Conservation (phyloP, 2,113 vertebrate species). For the Ceyx cyanopectus region DNA sequence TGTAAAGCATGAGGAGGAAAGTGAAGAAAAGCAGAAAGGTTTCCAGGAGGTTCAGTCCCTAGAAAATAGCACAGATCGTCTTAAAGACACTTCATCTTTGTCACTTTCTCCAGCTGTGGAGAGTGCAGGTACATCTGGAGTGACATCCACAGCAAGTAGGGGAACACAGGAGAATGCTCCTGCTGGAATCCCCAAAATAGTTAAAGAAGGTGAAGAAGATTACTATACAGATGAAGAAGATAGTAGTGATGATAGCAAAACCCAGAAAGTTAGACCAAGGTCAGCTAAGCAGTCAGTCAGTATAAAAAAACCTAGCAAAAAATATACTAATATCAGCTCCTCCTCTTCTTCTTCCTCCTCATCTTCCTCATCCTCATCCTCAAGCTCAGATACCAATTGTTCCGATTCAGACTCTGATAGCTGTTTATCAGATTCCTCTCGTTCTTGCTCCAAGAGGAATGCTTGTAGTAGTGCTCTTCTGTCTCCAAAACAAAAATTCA, state of each 20-base stretch:
- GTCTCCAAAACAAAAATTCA: slow-evolving; percentile 71
- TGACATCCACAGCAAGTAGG: neutral
- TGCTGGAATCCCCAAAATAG: slow-evolving; percentile 70
- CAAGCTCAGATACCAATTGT: slow-evolving; percentile 79
- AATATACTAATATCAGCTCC: slow-evolving; percentile 56
- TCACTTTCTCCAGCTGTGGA: slow-evolving; percentile 12
- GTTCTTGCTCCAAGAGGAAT: slow-evolving; percentile 60
- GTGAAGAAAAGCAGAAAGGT: slow-evolving; percentile 32
- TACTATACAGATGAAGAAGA: slow-evolving; percentile 82
- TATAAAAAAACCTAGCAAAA: slow-evolving; percentile 78
- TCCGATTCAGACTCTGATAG: slow-evolving; percentile 76
- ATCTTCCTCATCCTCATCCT: slow-evolving; percentile 67
- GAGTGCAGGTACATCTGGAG: slow-evolving; percentile 54
- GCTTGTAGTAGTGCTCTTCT: slow-evolving; percentile 30
- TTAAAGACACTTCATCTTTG: neutral
- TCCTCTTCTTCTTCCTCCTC: slow-evolving; percentile 69
- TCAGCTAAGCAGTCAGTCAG: slow-evolving; percentile 69
- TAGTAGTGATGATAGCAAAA: slow-evolving; percentile 79
- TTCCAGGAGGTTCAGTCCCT: neutral
- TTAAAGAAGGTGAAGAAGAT: slow-evolving; percentile 74
- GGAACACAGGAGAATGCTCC: slow-evolving; percentile 53
- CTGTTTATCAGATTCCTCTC: slow-evolving; percentile 65
- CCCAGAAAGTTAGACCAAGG: slow-evolving; percentile 57
- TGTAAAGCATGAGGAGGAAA: slow-evolving; percentile 40
- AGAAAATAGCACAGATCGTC: neutral